phyloP scores from a whole-genome alignment of 2,113 vertebrate species.

The Ammodytes dubius region DNA sequence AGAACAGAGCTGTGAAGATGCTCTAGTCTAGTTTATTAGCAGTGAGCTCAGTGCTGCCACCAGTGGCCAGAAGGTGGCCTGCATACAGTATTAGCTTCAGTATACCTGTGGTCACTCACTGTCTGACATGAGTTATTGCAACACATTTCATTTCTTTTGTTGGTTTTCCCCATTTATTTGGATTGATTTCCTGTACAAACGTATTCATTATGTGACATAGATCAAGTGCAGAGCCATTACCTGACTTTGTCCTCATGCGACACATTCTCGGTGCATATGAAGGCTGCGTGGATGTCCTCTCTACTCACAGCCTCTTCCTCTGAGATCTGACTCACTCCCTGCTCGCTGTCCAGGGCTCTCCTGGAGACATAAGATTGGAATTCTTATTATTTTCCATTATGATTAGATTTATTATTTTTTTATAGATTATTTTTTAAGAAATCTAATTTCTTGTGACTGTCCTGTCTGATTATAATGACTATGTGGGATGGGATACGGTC shows the following conservation, averaged over 20 bases:
- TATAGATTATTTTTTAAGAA: no score
- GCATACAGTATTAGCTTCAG: no score
- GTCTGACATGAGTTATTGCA: neutral
- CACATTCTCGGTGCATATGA: constrained; percentile 92
- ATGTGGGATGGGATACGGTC: no score
- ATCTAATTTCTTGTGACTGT: no score
- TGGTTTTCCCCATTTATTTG: neutral
- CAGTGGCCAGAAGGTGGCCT: no score
- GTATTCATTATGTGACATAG: neutral
- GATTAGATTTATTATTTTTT: no score
- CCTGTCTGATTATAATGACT: neutral
- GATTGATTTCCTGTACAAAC: neutral
- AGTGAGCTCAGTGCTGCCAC: no score
- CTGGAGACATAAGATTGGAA: constrained; percentile 70
- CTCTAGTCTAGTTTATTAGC: no score
- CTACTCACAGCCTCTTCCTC: constrained; percentile 87
- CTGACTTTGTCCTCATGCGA: constrained; percentile 89
- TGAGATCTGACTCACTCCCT: constrained; percentile 87
- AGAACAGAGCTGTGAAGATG: neutral
- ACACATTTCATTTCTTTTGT: neutral
- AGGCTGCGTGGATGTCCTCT: constrained; percentile 88
- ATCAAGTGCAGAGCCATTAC: constrained; percentile 70
- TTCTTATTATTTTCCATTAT: no score
- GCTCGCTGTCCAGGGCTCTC: constrained; percentile 85
- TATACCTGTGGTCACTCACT: neutral